Evolutionary conservation across 2,113 vertebrate species (phyloP), one percentile per base, ranked within the genome.

Genomic region (Engraulis encrasicolus): DNA sequence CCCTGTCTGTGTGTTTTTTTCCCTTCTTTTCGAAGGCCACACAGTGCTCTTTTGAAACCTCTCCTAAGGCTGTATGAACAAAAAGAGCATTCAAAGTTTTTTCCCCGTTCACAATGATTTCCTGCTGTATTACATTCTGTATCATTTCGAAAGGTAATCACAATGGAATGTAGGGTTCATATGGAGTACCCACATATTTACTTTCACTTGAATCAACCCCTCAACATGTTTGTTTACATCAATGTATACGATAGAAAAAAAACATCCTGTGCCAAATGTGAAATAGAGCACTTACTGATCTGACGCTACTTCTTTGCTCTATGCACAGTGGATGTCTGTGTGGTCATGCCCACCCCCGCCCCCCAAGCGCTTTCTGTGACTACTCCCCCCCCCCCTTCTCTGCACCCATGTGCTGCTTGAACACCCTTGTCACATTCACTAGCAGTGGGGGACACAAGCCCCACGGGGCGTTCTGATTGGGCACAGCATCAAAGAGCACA

Each of bases 401-500:
- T 83, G 82, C 82, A 80, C 83, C 78, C 86, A n/a, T 86, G 85
- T 83, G 84, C 78, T 83, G 85, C 84, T 81, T 79, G 78, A 82
- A 83, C 66, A 82, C 81, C 85, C 82, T 52, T 87, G 88, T 89
- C 88, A 89, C 80, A 86, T 83, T 52, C 58, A 61, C 58, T 79
- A 78, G 45, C 66, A 52, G 84, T 50, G 50, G 34, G 50, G 82
- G n/a, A 74, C 85, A 84, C 83, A 80, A 85, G 9, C 49, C 79
- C 84, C 78, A 74, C 23, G 52, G 83, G 89, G 49, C 84, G 78
- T 74, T 9, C 78, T 85, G 87, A 89, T 88, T 87, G 88, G 85
- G 82, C 82, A 82, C 58, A 54, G 82, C 86, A 85, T 82, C 84
- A 86, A 85, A 88, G 85, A 78, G 80, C 78, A 45, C 81, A 34